Evolutionary conservation across 2,113 vertebrate species (phyloP), one percentile per base, ranked within the genome.

Genomic region (Rhineura floridana): DNA sequence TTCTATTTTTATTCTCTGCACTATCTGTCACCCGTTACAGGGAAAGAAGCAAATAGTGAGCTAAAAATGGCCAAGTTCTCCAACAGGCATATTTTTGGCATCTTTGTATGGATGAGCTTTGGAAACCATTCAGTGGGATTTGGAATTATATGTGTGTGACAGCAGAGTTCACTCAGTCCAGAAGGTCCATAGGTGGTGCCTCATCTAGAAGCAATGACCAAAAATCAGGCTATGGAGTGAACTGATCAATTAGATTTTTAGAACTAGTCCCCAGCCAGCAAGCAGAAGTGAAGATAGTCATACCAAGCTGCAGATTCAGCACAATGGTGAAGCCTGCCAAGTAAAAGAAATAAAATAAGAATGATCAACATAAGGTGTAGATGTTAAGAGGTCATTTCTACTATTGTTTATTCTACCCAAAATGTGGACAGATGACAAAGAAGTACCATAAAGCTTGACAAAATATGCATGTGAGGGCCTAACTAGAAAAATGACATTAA

Each of bases 291-390:
- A 44, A 33, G 1, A 19, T 8, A 19, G 87, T 82, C 94, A 92
- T 93, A 95, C 95, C 93, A 62, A 90, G 6, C 0, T 73, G 85
- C 80, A 69, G 85, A 33, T 80, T 81, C 90, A 94, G 81, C 84
- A 87, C 19, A 30, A 95, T 82, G 17, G 75, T 21, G 73, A 95
- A 82, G 46, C 87, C 95, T 95, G 86, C 12, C 69, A 75, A 89
- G 50, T 42, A 44, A 89, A 83, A 81, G 11, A 46, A n/a, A 91
- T 3, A 46, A 46, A n/a, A 91, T 3, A 46, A 75, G 25, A 42
- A 82, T 48, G 28, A 10, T 30, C 33, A 48, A 36, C 28, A 44
- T 55, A 15, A 81, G 52, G 13, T n/a, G 50, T 21, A 13, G 15
- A 7, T 73, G 7, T 42, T 36, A 52, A 67, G 33, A 52, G 3